Evolutionary conservation across 1,140 invertebrate species (phyloP).

Genomic region (Polypedilum vanderplanki): DNA sequence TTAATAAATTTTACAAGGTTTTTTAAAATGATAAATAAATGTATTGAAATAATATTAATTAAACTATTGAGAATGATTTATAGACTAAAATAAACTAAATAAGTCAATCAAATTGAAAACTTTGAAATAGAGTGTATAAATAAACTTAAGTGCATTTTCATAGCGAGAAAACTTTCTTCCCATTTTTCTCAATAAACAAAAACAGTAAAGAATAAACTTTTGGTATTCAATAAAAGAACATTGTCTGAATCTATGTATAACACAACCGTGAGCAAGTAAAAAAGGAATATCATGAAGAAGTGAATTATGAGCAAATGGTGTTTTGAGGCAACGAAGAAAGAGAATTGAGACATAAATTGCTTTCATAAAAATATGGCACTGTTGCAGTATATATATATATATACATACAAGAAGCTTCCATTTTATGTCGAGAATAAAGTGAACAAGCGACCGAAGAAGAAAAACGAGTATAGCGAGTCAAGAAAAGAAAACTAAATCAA

Average conservation of each 20-base stretch:
- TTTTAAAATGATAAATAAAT: no score
- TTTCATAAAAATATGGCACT: background rate
- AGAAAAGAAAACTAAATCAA: background rate
- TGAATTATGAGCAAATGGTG: background rate
- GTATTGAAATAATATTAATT: no score
- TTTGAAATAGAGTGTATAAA: no score
- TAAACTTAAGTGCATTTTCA: no score
- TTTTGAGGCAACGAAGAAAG: background rate
- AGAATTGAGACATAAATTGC: background rate
- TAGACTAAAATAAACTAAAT: no score
- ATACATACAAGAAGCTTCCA: background rate
- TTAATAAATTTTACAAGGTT: no score
- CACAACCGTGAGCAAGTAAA: no score
- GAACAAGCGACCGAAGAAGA: background rate
- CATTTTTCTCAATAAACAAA: background rate
- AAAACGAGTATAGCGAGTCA: background rate
- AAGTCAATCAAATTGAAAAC: no score
- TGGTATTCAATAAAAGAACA: background rate
- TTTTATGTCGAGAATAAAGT: background rate
- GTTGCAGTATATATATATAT: slow-evolving; percentile 16
- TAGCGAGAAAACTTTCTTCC: no score
- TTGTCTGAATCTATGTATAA: background rate
- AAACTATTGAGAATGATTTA: no score
- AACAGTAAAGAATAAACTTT: background rate
- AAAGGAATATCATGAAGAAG: background rate